Conservation (phyloP, 1,140 invertebrate species). For the Lepeophtheirus salmonis region DNA sequence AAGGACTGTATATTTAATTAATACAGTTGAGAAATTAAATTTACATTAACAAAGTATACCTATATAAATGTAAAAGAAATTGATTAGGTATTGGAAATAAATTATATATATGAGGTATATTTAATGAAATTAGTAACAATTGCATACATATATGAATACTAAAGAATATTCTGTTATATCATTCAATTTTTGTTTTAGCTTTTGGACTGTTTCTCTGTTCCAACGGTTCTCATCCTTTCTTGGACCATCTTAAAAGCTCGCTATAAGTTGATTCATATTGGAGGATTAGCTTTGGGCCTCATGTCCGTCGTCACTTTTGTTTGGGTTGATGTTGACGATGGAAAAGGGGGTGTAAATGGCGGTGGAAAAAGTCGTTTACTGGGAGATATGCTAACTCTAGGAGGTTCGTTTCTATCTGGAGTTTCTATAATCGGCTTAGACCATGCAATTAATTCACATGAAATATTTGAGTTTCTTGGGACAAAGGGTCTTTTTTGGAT, state of each 20-base stretch:
- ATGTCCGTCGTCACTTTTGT: slow-evolving; percentile 63
- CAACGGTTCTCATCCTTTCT: slow-evolving; percentile 52
- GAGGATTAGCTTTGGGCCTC: slow-evolving; percentile 56
- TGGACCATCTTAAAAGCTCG: slow-evolving; percentile 45
- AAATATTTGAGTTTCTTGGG: slow-evolving; percentile 61
- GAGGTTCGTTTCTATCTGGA: slow-evolving; percentile 58
- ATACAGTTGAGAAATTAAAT: too few species aligned
- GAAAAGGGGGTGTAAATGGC: slow-evolving; percentile 27
- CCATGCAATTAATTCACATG: slow-evolving; percentile 54
- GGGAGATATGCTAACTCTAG: slow-evolving; percentile 61
- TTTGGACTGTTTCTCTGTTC: slow-evolving; percentile 65
- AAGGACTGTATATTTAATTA: too few species aligned
- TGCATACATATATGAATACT: not conserved
- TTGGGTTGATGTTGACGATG: slow-evolving; percentile 56
- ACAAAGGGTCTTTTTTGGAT: slow-evolving; percentile 64
- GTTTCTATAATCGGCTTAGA: slow-evolving; percentile 64
- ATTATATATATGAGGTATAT: too few species aligned
- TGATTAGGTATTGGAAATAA: too few species aligned
- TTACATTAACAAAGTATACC: too few species aligned
- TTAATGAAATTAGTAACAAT: not conserved
- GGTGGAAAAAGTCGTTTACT: slow-evolving; percentile 44
- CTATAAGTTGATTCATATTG: slow-evolving; percentile 50
- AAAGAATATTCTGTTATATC: not conserved
- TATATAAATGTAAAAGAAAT: too few species aligned
- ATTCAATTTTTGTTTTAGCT: slow-evolving; percentile 40